Evolutionary conservation across 64 coral and sea anemone genomes (phyloP), one percentile per base, ranked within the genome.

Genomic region (Montipora cactus): DNA sequence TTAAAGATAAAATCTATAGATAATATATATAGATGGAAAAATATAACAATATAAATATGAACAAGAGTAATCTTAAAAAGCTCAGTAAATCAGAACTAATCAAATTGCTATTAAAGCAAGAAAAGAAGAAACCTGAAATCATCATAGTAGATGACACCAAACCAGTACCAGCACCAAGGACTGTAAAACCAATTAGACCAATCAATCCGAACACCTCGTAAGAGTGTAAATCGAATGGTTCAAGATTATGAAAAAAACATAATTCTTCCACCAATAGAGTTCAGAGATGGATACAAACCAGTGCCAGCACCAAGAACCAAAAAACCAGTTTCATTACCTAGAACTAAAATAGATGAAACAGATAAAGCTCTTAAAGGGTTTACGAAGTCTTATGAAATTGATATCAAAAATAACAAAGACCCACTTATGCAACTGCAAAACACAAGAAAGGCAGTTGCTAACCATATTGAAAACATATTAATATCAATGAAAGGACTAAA

Each of bases 191-290:
- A 16, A 66, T 66, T 14, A 55, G 51, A 55, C 5, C 51, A 55
- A 55, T 9, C 51, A 55, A 55, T 55, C 5, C 51, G 5, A 55
- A 55, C 51, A 16, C 79, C 49, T 2, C 7, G 49, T 25, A 14
- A 58, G 16, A 58, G 79, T 55, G 79, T 81, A 58, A 81, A 81
- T n/a, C 2, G 59, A 81, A 81, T 81, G 79, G 79, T 57, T 3
- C 47, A 58, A 15, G 49, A 81, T 2, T 81, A 81, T 57, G 79
- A 58, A 81, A 50, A 81, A 1, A 81, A 25, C 25, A 25, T 25
- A 25, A 25, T 25, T 25, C 25, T 25, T 25, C 25, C 25, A 25
- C 25, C 25, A 25, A 25, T 25, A 25, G 25, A 25, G 25, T 25
- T 25, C 1, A 25, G 25, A 25, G 25, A 25, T 25, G 25, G 25